Evolutionary conservation across 2,113 vertebrate species (phyloP).

Genomic region (Mustela lutreola): DNA sequence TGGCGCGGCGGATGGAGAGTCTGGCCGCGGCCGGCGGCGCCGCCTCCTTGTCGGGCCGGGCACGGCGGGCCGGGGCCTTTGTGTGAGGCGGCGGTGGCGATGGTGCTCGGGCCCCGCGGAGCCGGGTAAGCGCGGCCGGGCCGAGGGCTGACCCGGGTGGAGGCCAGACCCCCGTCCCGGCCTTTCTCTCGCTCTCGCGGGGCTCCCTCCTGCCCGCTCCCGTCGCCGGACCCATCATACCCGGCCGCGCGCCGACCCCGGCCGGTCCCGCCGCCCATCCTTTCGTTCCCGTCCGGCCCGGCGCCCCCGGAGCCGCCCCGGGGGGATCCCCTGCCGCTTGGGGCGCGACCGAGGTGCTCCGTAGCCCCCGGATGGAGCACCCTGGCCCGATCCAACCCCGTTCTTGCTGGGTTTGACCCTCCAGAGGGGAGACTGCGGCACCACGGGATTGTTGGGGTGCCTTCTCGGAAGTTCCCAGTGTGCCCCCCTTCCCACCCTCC

Average conservation of each 20-base stretch:
- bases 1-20: slow-evolving; percentile 82
- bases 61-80: slow-evolving; percentile 82
- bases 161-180: background rate
- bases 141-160: background rate
- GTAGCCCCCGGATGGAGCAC: background rate
- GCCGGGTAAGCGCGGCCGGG: slow-evolving; percentile 78
- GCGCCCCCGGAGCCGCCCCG: background rate
- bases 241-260: background rate
- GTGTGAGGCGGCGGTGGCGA: slow-evolving; percentile 80
- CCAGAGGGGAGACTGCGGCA: background rate
- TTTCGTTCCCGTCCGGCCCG: background rate
- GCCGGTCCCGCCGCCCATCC: background rate
- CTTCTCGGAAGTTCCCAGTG: slow-evolving; percentile 61
- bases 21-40: slow-evolving; percentile 82
- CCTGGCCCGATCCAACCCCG: background rate
- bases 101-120: slow-evolving; percentile 78
- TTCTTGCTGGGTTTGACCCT: background rate
- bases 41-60: slow-evolving; percentile 82
- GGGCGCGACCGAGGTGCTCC: background rate
- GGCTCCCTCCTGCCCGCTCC: background rate
- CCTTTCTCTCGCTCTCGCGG: background rate
- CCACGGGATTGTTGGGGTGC: background rate
- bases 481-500: fast-evolving
- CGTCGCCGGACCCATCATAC: background rate
- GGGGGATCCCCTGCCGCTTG: background rate